Conservation (phyloP, 2,113 vertebrate species). For the Cyanoliseus patagonus region DNA sequence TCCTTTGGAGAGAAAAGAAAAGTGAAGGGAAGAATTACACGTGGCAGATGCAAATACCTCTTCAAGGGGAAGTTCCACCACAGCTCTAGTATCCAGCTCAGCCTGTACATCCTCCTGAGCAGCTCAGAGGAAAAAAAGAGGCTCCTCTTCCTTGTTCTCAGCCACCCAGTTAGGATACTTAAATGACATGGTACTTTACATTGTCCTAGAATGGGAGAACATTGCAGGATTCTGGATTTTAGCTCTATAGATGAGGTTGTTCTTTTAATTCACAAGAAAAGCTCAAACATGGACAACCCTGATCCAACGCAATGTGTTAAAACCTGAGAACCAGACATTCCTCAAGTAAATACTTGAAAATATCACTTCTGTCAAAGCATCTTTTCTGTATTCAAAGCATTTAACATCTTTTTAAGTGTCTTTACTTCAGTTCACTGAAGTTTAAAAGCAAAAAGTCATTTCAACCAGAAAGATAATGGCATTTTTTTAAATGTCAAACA, state of each 20-base stretch:
- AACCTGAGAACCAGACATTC: neutral
- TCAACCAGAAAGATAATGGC: neutral
- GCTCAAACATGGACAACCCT: neutral
- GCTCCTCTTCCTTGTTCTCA: neutral
- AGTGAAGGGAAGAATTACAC: accelerated
- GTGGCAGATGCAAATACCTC: accelerated
- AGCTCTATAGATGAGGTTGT: neutral
- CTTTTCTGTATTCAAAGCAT: neutral
- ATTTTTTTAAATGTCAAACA: neutral
- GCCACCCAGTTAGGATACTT: neutral
- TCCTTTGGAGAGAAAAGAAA: neutral
- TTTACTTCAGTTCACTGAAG: neutral
- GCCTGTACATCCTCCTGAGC: neutral
- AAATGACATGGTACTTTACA: neutral
- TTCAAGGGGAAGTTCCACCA: neutral
- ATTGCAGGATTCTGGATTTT: neutral
- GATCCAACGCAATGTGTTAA: neutral
- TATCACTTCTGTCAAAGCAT: neutral
- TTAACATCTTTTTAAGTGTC: neutral
- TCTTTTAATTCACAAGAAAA: neutral
- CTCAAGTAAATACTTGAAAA: neutral
- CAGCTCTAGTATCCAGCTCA: neutral
- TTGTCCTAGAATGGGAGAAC: neutral
- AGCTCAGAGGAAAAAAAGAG: neutral
- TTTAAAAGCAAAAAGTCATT: neutral